Evolutionary conservation across 2,113 vertebrate genomes (phyloP).

Genomic region (Ibidorhyncha struthersii): DNA sequence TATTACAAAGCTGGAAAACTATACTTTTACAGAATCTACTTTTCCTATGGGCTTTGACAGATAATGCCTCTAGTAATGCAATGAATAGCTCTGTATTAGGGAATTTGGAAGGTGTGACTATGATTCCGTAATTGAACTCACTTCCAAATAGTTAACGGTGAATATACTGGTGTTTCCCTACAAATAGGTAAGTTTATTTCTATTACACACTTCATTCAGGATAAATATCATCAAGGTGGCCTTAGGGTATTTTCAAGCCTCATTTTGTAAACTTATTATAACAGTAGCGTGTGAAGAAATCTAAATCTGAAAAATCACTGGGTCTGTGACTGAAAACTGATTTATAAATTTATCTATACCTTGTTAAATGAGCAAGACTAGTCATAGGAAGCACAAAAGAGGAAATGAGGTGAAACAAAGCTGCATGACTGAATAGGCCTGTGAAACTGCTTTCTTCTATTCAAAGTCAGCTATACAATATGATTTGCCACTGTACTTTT

Average conservation of each 20-base stretch:
- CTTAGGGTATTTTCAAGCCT: conserved; percentile 37
- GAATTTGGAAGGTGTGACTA: not conserved
- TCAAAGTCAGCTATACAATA: not conserved
- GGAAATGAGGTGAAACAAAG: not conserved
- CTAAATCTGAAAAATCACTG: conserved; percentile 25
- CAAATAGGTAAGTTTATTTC: conserved; percentile 20
- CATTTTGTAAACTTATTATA: conserved; percentile 34
- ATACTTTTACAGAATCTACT: not conserved
- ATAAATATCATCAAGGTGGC: conserved; percentile 8
- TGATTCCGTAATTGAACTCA: not conserved
- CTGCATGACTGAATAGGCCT: not conserved
- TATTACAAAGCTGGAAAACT: not conserved
- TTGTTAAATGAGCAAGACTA: conserved; percentile 2
- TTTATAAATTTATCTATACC: not conserved
- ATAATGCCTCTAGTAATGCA: not conserved
- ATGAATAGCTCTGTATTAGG: not conserved
- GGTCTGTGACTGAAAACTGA: not conserved
- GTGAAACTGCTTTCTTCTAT: not conserved
- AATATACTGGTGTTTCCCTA: not conserved
- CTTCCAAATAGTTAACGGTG: not conserved
- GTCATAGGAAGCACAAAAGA: not conserved
- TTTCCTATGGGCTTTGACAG: not conserved
- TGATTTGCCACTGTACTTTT: not conserved
- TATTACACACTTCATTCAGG: not conserved
- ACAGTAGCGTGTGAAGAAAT: not conserved